These are phyloP conservation scores for Orchesellides sinensis DNA, from an alignment of 2,888 invertebrate genomes.

Conservation along the genomic window DNA sequence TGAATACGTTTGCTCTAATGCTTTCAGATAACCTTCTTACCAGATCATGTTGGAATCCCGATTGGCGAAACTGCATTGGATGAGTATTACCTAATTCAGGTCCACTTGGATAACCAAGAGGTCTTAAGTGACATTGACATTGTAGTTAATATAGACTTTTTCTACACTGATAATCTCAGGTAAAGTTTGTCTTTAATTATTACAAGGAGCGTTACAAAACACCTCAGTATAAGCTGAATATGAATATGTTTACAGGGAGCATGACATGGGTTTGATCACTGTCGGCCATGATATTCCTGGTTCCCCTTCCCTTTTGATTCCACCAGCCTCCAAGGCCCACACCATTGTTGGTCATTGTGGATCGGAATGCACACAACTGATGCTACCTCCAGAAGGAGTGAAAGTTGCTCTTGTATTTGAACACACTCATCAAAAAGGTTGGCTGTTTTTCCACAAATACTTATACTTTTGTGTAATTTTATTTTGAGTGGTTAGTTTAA, in stretches of 20 bases:
- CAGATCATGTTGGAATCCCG: not conserved
- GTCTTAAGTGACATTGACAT: not conserved
- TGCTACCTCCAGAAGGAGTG: constrained; percentile 28
- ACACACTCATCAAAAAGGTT: constrained; percentile 22
- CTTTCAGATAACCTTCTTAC: constrained; percentile 1
- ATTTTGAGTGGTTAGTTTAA: too few species aligned
- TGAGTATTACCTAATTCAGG: constrained; percentile 44
- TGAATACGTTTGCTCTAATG: not conserved
- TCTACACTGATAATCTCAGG: constrained; percentile 26
- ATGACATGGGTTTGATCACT: not conserved
- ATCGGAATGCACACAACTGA: not conserved
- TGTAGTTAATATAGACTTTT: constrained; percentile 12
- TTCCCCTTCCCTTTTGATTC: constrained; percentile 26
- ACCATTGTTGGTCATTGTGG: constrained; percentile 21
- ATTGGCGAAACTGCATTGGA: constrained; percentile 12
- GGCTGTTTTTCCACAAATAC: too few species aligned
- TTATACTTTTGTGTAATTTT: too few species aligned
- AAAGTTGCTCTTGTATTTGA: not conserved
- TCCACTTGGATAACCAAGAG: constrained; percentile 44
- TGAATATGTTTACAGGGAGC: not conserved
- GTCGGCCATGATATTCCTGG: constrained; percentile 21
- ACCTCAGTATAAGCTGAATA: not conserved
- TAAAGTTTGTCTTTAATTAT: not conserved
- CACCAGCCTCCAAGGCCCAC: not conserved
- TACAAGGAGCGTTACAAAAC: too few species aligned